These are phyloP conservation scores for Brachycybe producta DNA, from an alignment of 2,888 invertebrate species.

Conservation along the genomic window DNA sequence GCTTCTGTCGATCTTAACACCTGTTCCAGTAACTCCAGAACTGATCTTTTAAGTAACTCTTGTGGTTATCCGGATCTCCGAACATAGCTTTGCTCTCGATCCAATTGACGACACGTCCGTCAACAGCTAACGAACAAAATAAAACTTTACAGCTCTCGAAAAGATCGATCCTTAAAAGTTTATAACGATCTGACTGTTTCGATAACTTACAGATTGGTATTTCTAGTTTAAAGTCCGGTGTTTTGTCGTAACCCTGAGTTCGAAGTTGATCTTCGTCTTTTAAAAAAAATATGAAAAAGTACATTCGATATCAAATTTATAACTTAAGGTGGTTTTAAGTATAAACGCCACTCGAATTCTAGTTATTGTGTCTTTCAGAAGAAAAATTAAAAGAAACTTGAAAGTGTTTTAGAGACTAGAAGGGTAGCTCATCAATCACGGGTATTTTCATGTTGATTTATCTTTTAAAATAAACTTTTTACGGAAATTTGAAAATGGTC, in stretches of 20 bases:
- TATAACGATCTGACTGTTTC: too few relatives aligned
- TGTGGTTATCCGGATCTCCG: slow-evolving; percentile 69
- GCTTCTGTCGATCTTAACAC: slow-evolving; percentile 28
- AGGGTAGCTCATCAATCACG: too few relatives aligned
- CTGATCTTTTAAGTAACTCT: slow-evolving; percentile 67
- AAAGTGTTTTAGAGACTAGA: too few relatives aligned
- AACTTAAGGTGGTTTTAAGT: too few relatives aligned
- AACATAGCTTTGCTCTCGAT: slow-evolving; percentile 94
- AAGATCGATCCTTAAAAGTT: not conserved
- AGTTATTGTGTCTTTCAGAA: too few relatives aligned
- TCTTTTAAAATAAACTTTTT: too few relatives aligned
- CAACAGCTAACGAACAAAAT: slow-evolving; percentile 43
- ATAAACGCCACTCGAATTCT: too few relatives aligned
- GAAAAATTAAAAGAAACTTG: too few relatives aligned
- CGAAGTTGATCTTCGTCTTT: slow-evolving; percentile 66
- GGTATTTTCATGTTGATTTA: too few relatives aligned
- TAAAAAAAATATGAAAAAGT: slow-evolving; percentile 30
- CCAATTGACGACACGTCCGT: slow-evolving; percentile 81
- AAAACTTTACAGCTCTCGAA: slow-evolving; percentile 3
- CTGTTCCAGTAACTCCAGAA: slow-evolving; percentile 79
- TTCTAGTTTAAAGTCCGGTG: slow-evolving; percentile 82
- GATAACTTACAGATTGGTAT: slow-evolving; percentile 68
- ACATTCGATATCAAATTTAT: not conserved
- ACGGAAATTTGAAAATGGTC: too few relatives aligned
- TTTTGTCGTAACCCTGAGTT: slow-evolving; percentile 79